phyloP scores from a whole-genome alignment of 2,888 invertebrate species.

The Phyllotreta striolata region DNA sequence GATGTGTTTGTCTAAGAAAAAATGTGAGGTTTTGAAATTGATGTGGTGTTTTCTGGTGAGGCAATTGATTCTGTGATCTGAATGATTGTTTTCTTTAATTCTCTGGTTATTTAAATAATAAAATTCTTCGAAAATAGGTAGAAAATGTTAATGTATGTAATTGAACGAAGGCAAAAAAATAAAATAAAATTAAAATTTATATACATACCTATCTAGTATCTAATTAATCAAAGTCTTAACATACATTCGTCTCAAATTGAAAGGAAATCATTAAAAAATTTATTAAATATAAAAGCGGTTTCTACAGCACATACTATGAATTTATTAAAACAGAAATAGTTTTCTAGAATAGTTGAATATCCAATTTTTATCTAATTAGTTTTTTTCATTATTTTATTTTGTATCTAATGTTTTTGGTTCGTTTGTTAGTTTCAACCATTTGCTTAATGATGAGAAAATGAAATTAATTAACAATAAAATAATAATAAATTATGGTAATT shows the following conservation, averaged over 20 bases:
- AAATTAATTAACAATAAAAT: constrained; percentile 29
- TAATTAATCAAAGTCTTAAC: too few species aligned
- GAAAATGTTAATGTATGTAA: too few species aligned
- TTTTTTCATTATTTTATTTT: constrained; percentile 19
- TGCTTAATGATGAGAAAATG: constrained; percentile 22
- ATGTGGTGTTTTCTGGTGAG: constrained; percentile 18
- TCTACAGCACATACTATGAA: neutral
- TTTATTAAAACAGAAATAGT: neutral
- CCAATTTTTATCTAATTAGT: constrained; percentile 25
- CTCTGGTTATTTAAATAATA: too few species aligned
- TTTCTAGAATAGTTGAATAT: constrained; percentile 10
- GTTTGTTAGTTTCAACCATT: constrained; percentile 17
- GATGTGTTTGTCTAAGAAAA: constrained; percentile 34
- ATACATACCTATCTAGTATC: too few species aligned
- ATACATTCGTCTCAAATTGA: neutral
- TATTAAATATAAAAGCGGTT: constrained; percentile 4
- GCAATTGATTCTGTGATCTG: constrained; percentile 33
- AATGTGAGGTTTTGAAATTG: constrained; percentile 14
- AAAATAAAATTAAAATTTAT: too few species aligned
- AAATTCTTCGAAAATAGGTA: too few species aligned
- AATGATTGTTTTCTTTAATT: constrained; percentile 9
- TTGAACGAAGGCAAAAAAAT: too few species aligned
- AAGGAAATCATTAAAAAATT: constrained; percentile 13
- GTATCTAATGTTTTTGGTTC: constrained; percentile 23
- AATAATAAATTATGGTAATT: constrained; percentile 27